Conservation (phyloP, 1,140 invertebrate species). For the Xylocopa sonorina region DNA sequence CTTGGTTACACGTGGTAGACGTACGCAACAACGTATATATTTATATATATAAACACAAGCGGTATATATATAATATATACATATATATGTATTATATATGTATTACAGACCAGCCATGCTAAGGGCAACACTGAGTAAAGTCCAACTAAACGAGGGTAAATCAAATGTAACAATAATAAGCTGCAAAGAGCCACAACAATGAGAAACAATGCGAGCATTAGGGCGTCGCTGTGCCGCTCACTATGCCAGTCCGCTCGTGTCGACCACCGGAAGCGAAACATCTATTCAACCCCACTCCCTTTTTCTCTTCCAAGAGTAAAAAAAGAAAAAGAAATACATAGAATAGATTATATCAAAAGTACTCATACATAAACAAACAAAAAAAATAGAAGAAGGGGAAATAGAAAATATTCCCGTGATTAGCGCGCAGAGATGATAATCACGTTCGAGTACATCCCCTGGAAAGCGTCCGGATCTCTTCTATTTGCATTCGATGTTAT, state of each 20-base stretch:
- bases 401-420: too few relatives aligned
- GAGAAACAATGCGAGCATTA: conserved; percentile 83
- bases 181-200: conserved; percentile 83
- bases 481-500: too few relatives aligned
- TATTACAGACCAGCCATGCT: conserved; percentile 80
- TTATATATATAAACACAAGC: conserved; percentile 46
- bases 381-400: too few relatives aligned
- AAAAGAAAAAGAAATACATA: not conserved
- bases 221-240: conserved; percentile 69
- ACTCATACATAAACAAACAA: not conserved
- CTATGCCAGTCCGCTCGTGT: conserved; percentile 64
- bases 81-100: conserved; percentile 59
- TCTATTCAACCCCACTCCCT: not conserved
- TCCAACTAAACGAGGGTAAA: conserved; percentile 76
- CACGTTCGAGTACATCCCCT: too few relatives aligned
- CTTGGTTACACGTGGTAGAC: conserved; percentile 52
- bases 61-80: conserved; percentile 50
- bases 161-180: conserved; percentile 79
- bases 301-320: not conserved
- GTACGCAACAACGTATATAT: conserved; percentile 52
- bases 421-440: too few relatives aligned
- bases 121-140: conserved; percentile 79
- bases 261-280: not conserved
- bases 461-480: too few relatives aligned
- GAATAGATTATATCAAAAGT: not conserved